Conservation (phyloP, 2,888 invertebrate genomes). For the Andrena chrysosceles region DNA sequence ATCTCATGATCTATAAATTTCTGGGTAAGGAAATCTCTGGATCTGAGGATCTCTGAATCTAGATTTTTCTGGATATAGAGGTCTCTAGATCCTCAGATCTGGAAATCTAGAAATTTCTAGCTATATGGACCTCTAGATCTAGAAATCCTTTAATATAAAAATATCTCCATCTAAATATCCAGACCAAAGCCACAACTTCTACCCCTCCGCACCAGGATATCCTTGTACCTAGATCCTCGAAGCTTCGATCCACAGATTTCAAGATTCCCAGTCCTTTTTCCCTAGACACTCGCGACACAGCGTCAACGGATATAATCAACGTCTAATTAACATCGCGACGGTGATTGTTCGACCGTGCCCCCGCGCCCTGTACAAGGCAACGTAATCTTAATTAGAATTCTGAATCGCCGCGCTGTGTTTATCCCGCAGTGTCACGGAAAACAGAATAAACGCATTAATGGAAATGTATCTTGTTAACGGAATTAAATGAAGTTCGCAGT, state of each 20-base stretch:
- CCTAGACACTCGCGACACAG: background rate
- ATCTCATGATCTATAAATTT: too few relatives aligned
- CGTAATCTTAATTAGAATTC: constrained; percentile 48
- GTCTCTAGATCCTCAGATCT: too few relatives aligned
- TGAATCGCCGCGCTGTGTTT: background rate
- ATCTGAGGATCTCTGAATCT: too few relatives aligned
- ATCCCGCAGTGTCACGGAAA: background rate
- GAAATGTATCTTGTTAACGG: background rate
- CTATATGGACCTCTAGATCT: too few relatives aligned
- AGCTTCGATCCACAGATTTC: background rate
- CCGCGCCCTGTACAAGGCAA: constrained; percentile 10
- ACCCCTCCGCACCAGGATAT: too few relatives aligned
- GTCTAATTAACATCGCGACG: constrained; percentile 45
- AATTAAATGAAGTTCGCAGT: background rate
- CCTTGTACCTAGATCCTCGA: too few relatives aligned
- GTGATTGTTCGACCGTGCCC: constrained; percentile 22
- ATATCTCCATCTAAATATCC: too few relatives aligned
- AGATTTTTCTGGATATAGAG: too few relatives aligned
- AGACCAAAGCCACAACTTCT: too few relatives aligned
- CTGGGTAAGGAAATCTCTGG: too few relatives aligned
- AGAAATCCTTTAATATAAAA: too few relatives aligned
- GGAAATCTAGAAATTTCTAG: too few relatives aligned
- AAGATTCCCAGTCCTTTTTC: constrained; percentile 16
- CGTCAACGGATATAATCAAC: constrained; percentile 33
- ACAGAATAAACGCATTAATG: background rate